A percentile compares a stretch with the other conserved stretches of the same genome.
Conservation (phyloP, 2,797 vertebrate species). For the Tauraco hartlaubi region DNA sequence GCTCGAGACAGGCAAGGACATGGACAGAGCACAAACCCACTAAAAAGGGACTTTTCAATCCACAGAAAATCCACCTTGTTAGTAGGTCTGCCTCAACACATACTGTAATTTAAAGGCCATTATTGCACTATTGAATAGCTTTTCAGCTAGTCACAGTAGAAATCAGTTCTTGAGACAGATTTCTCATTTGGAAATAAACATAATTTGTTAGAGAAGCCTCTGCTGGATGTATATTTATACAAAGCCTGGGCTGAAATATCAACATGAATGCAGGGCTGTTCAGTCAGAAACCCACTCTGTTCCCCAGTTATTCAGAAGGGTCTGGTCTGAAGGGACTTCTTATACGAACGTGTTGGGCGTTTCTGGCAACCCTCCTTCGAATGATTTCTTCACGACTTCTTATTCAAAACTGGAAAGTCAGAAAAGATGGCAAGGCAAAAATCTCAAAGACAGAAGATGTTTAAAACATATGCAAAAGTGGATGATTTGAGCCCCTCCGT, state of each 20-base stretch:
- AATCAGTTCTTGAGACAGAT: neutral
- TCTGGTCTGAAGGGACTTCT: neutral
- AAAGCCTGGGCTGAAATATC: neutral
- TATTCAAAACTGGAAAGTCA: neutral
- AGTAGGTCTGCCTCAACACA: neutral
- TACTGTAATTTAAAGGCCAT: neutral
- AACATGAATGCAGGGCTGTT: neutral
- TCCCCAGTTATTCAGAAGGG: neutral
- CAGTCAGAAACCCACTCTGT: neutral
- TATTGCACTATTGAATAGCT: neutral
- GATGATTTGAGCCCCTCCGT: accelerated
- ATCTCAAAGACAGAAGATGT: neutral
- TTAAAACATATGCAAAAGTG: neutral
- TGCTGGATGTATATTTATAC: neutral
- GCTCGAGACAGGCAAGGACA: neutral
- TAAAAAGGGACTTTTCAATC: neutral
- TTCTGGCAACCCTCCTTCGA: neutral
- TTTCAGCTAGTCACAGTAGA: neutral
- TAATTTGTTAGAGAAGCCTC: neutral
- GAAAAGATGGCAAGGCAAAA: neutral
- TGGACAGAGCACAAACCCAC: neutral
- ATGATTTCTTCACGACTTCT: neutral
- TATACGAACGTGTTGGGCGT: neutral
- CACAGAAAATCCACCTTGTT: constrained; percentile 8
- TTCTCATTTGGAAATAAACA: neutral